Base-by-base conservation (phyloP, 2,797 vertebrate species). In the Pelodytes ibericus region DNA sequence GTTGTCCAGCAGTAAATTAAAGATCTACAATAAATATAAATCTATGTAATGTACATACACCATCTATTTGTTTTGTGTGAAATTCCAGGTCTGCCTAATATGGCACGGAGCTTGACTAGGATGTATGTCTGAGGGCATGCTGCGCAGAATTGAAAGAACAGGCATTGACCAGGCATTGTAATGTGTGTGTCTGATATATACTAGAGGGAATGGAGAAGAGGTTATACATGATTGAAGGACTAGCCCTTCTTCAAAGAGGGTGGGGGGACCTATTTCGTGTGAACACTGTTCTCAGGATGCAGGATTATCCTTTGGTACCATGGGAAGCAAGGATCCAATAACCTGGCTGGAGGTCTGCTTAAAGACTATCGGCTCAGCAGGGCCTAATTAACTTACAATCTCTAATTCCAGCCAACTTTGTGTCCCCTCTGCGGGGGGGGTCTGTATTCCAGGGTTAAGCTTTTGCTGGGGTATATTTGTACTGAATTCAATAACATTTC, bases 281-380 rank as follows among this genome's bases (percentile, higher is more conserved):
- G 44, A 63, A 36, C 22, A 4, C 49, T 26, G 59, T 63, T 63
- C 59, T 36, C 30, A 62, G 60, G 30, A 62, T 39, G 60, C 31
- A 25, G 30, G 59, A 51, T 63, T 72, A 63, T 72, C 71, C 59
- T 13, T 18, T n/a, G 2, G 59, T 72, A 72, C 59, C 71, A 72
- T 13, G 58, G 11, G 18, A 44, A 31, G 58, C 15, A 20, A 26
- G 26, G 49, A 44, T 51, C 70, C 57, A 9, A 41, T 44, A 31
- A 72, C 56, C 56, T 71, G 9, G 25, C 33, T 15, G 3, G 15
- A 44, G 53, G 25, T 59, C 33, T 60, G 6, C 29, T 56, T 64
- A 56, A 64, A 25, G 24, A 3, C 59, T 39, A 63, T 63, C 25
- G 49, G 61, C 60, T 73, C 71, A 73, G 33, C 41, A 10, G 41